A percentile compares a stretch with the other conserved stretches of the same genome.
phyloP scores from a whole-genome alignment of 1,140 invertebrate genomes.

The Papilio aristodemus region DNA sequence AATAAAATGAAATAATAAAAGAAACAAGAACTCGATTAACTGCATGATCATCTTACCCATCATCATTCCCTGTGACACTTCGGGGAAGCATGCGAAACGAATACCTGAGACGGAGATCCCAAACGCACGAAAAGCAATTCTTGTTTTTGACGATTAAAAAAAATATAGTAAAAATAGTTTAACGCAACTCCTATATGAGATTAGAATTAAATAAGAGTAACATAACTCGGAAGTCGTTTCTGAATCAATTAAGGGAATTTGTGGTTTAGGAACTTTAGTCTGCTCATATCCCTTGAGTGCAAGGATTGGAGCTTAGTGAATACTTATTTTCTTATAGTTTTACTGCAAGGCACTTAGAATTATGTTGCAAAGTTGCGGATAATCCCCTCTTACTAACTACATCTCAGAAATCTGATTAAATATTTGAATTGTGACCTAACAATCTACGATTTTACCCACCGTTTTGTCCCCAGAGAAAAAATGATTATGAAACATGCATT shows the following conservation, averaged over 20 bases:
- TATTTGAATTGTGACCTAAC: too few species aligned
- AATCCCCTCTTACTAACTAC: too few species aligned
- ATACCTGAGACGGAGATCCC: too few species aligned
- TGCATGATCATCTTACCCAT: too few species aligned
- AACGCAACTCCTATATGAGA: conserved; percentile 5
- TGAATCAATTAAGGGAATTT: conserved; percentile 33
- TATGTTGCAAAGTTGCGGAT: too few species aligned
- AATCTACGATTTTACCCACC: not conserved
- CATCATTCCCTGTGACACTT: too few species aligned
- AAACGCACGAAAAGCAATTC: too few species aligned
- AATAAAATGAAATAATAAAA: too few species aligned
- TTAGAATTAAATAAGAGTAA: conserved; percentile 27
- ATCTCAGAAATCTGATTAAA: too few species aligned
- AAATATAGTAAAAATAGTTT: not conserved
- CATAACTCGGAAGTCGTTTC: conserved; percentile 19
- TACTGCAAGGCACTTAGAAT: not conserved
- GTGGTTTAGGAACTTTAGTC: conserved; percentile 26
- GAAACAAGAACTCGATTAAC: too few species aligned
- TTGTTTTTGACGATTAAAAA: not conserved
- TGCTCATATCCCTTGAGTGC: conserved; percentile 26
- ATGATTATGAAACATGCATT: not conserved
- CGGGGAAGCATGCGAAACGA: too few species aligned
- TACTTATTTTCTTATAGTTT: conserved; percentile 22
- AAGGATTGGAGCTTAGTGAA: conserved; percentile 23
- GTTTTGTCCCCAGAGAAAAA: not conserved